Evolutionary conservation across 2,113 vertebrate species (phyloP), one percentile per base, ranked within the genome.

Genomic region (Apteryx mantelli): DNA sequence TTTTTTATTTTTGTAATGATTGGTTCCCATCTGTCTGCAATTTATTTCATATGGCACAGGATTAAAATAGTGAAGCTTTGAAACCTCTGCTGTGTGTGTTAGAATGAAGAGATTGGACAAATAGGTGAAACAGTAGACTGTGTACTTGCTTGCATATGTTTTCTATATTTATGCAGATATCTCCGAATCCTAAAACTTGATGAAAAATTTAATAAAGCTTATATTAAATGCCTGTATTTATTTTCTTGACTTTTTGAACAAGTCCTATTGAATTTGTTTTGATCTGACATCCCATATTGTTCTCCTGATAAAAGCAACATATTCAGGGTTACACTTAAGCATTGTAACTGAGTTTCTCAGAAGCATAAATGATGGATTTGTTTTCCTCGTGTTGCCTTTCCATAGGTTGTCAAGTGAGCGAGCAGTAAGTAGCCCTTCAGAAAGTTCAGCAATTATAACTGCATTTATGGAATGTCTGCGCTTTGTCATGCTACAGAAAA

Each of bases 391-490:
- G 52, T 74, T 94, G 60, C 83, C n/a, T 95, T 65, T 77, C 40
- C 8, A 78, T 79, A 99, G 99, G 73, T 73, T 99, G 25, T 99
- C 98, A 30, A 98, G 98, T 66, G 99, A 99, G 79, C 98, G 98
- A 88, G 99, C 98, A 6, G 58, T 94, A 64, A 65, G 96, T 71
- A 99, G 99, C 95, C 98, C 97, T 40, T 98, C 99, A 13, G 99
- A 99, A 88, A 98, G 98, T 83, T 99, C 98, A 12, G 99, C 99
- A 10, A 98, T 99, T 63, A 85, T 99, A 93, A 97, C 97, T 36
- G 98, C 99, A 8, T 98, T 98, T 60, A 98, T 99, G 93, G 99
- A 99, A 82, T 99, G 99, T 75, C 96, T 99, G 78, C 98, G 98
- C 74, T 99, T 98, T 95, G 97, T 98, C 80, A 48, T 99, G 32